Evolutionary conservation across 2,113 vertebrate genomes (phyloP).

Genomic region (Riparia riparia): DNA sequence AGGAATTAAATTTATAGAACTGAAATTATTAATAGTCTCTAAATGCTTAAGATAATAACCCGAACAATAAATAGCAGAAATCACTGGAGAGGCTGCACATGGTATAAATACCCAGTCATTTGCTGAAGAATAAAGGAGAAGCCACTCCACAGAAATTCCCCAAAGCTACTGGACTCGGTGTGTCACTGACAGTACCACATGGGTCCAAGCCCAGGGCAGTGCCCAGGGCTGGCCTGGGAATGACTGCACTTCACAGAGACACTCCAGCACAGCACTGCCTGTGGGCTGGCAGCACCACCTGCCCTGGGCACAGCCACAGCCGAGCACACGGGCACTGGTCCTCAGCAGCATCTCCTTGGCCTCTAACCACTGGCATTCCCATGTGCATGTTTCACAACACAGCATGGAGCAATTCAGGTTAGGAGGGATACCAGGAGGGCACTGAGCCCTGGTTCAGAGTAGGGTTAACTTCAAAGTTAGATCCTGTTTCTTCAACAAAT

Average conservation of each 20-base stretch:
- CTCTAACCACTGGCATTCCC: background rate
- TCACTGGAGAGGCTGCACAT: background rate
- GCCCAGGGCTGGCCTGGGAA: background rate
- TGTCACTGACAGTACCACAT: background rate
- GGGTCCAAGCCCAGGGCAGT: background rate
- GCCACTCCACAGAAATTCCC: background rate
- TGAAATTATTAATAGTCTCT: background rate
- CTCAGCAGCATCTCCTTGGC: background rate
- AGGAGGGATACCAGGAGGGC: background rate
- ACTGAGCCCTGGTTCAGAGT: background rate
- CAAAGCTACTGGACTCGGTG: accelerated
- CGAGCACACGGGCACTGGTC: background rate
- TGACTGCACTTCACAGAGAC: accelerated
- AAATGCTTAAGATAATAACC: background rate
- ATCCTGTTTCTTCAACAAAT: background rate
- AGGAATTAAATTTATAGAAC: background rate
- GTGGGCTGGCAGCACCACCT: background rate
- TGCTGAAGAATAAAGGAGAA: background rate
- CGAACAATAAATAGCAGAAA: background rate
- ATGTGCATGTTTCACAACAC: accelerated
- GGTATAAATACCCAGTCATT: background rate
- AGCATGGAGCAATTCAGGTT: background rate
- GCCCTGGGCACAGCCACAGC: background rate
- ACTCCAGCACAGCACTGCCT: background rate
- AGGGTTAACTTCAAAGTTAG: background rate